A percentile compares a stretch with the other conserved stretches of the same genome.
These are phyloP conservation scores for Cantharis nigra DNA, from an alignment of 2,888 invertebrate species.

Conservation along the genomic window DNA sequence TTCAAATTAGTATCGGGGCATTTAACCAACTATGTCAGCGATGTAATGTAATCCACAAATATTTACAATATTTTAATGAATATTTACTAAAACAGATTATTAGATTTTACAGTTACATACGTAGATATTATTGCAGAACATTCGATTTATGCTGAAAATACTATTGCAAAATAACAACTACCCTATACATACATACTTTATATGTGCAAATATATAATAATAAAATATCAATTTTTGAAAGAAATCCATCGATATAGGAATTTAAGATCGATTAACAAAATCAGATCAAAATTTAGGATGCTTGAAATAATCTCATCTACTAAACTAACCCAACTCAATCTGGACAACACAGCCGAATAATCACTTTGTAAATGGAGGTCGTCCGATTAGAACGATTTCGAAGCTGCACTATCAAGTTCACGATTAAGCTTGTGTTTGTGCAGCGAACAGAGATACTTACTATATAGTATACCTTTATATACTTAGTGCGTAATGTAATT, in stretches of 20 bases:
- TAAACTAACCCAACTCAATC: conserved; percentile 36
- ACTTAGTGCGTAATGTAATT: conserved; percentile 12
- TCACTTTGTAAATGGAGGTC: conserved; percentile 35
- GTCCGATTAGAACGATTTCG: conserved; percentile 35
- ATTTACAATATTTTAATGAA: not conserved
- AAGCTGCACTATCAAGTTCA: conserved; percentile 15
- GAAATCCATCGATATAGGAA: not conserved
- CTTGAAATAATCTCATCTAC: conserved; percentile 39
- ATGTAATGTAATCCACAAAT: not conserved
- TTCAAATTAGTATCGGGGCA: not conserved
- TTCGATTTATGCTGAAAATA: not conserved
- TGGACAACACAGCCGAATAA: conserved; percentile 37
- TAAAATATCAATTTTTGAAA: too few relatives aligned
- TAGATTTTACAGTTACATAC: not conserved
- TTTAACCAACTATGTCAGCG: not conserved
- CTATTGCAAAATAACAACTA: not conserved
- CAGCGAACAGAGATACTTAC: conserved; percentile 1
- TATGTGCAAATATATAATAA: not conserved
- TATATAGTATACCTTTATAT: not conserved
- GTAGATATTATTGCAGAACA: not conserved
- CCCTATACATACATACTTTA: too few relatives aligned
- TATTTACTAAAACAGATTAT: not conserved
- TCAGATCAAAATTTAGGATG: conserved; percentile 31
- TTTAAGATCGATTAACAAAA: conserved; percentile 22
- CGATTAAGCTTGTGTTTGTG: conserved; percentile 13